Evolutionary conservation across 2,113 vertebrate species (phyloP).

Genomic region (Lonchura striata): DNA sequence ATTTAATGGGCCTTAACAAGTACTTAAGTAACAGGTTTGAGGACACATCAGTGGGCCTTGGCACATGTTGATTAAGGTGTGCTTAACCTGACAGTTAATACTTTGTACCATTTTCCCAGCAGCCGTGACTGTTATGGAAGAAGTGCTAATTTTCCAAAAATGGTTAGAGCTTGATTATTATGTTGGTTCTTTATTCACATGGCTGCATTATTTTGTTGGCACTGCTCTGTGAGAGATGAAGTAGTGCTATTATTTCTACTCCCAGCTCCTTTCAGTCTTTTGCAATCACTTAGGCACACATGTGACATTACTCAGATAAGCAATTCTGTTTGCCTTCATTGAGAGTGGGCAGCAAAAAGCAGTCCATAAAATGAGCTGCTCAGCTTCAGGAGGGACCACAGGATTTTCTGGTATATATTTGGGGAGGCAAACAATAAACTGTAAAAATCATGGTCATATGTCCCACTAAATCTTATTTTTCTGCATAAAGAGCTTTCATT

Average conservation of each 20-base stretch:
- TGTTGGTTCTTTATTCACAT: slow-evolving; percentile 30
- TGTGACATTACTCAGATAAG: slow-evolving; percentile 24
- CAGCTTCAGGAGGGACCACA: not conserved
- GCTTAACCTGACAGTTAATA: slow-evolving; percentile 57
- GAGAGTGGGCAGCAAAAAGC: not conserved
- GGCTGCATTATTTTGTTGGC: slow-evolving; percentile 50
- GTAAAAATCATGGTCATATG: not conserved
- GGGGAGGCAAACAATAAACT: not conserved
- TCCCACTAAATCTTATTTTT: not conserved
- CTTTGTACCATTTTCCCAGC: slow-evolving; percentile 41
- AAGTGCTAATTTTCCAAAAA: slow-evolving; percentile 55
- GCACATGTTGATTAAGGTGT: slow-evolving; percentile 63
- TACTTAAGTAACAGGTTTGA: slow-evolving; percentile 53
- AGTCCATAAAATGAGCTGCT: not conserved
- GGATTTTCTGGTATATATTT: not conserved
- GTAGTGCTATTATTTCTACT: slow-evolving; percentile 51
- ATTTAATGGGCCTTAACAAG: slow-evolving; percentile 72
- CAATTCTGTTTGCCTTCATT: not conserved
- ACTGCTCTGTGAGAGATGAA: slow-evolving; percentile 17
- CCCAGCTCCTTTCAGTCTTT: slow-evolving; percentile 30
- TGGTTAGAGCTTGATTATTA: slow-evolving; percentile 41
- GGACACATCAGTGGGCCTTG: slow-evolving; percentile 31
- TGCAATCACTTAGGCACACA: slow-evolving; percentile 10
- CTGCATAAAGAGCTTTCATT: not conserved
- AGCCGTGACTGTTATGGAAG: slow-evolving; percentile 11